phyloP scores from a whole-genome alignment of 2,797 vertebrate species.

The Danio kyathit region DNA sequence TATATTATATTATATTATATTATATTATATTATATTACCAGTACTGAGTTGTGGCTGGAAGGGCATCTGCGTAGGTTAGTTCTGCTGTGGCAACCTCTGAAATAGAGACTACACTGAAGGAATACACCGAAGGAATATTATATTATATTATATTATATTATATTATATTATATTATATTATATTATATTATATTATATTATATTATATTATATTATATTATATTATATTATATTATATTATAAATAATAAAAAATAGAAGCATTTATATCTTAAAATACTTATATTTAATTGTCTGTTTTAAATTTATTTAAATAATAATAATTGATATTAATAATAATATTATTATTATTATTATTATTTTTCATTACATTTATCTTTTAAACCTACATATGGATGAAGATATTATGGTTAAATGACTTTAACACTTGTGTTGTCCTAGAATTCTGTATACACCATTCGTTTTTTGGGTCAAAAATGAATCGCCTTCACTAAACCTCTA shows the following conservation, averaged over 20 bases:
- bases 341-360: background rate
- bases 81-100: too few species aligned
- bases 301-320: background rate
- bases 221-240: background rate
- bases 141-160: background rate
- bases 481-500: too few species aligned
- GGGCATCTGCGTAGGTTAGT: too few species aligned
- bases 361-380: background rate
- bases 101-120: too few species aligned
- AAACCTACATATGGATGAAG: background rate
- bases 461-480: too few species aligned
- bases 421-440: background rate
- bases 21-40: too few species aligned
- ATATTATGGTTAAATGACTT: background rate
- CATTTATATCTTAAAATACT: slow-evolving; percentile 1
- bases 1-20: too few species aligned
- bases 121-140: too few species aligned
- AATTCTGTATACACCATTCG: too few species aligned
- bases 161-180: background rate
- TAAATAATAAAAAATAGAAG: too few species aligned
- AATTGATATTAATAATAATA: too few species aligned
- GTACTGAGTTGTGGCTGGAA: too few species aligned
- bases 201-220: background rate
- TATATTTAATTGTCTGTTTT: background rate
- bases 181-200: background rate